Base-by-base conservation (phyloP, 2,888 invertebrate species). In the Diplazon laetatorius region DNA sequence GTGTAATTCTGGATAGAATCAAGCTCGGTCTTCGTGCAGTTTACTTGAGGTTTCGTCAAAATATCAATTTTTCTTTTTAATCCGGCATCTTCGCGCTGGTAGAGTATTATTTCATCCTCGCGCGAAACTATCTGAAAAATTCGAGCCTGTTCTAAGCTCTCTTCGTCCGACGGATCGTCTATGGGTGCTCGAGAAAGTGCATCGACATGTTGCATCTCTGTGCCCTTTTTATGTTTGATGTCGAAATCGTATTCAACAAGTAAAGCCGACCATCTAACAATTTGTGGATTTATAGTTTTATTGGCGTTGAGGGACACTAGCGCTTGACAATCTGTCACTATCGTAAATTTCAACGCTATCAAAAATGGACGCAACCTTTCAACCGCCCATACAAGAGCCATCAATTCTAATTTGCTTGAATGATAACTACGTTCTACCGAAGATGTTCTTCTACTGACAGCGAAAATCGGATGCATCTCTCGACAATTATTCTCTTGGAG, bases 151-250 rank as follows among this genome's bases (percentile, higher is more conserved):
- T 46, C 18, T n/a, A 42, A 42, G n/a, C 12, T 18, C 6, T 46
- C 46, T n/a, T 16, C 6, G n/a, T n/a, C 4, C 14, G n/a, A n/a
- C 2, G 46, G 25, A 82, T 50, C 62, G 4, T 16, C 57, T 30
- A 71, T 57, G n/a, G 81, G 82, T 9, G 72, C 69, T 39, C 81
- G 39, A 30, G 78, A 78, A 25, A 81, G 52, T 9, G 78, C 79
- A 52, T 83, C 80, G 5, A 78, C 78, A 63, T 82, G 82, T 25
- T 48, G 52, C 83, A 82, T 83, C 10, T 30, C 35, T 10, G 30
- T 50, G 37, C 68, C 71, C 82, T 83, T 70, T 85, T 84, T 16
- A 63, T 77, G n/a, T 59, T 65, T 25, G 35, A 59, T 59, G 2
- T 59, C 9, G n/a, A 59, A 59, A 20, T 59, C 5, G 82, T 59